A percentile compares a stretch with the other conserved stretches of the same genome.
phyloP scores from a whole-genome alignment of 2,797 vertebrate species.

The Rhinogobio ventralis region DNA sequence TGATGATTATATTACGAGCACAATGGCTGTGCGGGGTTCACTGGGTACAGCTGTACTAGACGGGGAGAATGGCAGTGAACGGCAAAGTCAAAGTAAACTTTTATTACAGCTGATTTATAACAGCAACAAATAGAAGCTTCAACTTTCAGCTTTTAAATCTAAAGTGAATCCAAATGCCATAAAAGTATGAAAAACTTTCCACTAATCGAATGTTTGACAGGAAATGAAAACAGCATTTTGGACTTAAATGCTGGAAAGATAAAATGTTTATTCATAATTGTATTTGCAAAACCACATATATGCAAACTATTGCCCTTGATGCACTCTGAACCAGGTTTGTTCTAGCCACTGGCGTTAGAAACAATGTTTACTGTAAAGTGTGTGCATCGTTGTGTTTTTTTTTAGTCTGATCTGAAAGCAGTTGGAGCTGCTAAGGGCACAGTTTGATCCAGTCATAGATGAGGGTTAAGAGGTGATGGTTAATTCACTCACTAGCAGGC shows the following conservation, averaged over 20 bases:
- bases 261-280: conserved; percentile 12
- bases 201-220: neutral
- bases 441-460: neutral
- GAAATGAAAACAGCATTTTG: conserved; percentile 10
- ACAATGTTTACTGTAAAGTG: conserved; percentile 24
- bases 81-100: conserved; percentile 6
- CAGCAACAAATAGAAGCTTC: conserved; percentile 2
- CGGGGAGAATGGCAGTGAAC: conserved; percentile 2
- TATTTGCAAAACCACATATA: conserved; percentile 5
- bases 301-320: neutral
- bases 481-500: conserved; percentile 79
- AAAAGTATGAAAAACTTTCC: neutral
- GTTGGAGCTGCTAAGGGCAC: neutral
- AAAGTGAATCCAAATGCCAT: conserved; percentile 3
- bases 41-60: conserved; percentile 68
- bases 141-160: neutral
- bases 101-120: neutral
- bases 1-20: conserved; percentile 80
- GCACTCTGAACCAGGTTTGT: neutral
- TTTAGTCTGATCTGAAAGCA: conserved; percentile 5
- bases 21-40: conserved; percentile 79
- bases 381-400: neutral
- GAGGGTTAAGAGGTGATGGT: neutral
- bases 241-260: neutral
- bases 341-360: neutral